Percentiles rank a stretch among this genome's conserved stretches.
Evolutionary conservation across 1,140 invertebrate species (phyloP).

Genomic region (Drosophila truncata): DNA sequence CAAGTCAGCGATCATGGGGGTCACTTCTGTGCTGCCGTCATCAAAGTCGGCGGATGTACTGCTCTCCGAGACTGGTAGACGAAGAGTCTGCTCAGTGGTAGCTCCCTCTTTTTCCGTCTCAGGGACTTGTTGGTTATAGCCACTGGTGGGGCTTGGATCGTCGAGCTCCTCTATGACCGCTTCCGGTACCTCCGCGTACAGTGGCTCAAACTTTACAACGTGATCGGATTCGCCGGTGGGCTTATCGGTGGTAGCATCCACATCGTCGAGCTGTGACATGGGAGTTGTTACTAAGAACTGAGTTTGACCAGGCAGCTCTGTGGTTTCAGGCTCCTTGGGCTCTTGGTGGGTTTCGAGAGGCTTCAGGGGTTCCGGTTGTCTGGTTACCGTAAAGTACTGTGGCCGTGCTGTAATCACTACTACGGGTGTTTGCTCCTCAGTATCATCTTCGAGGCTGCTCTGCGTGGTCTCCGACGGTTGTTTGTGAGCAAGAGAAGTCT

Average conservation of each 20-base stretch:
- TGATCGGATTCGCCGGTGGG: conserved; percentile 33
- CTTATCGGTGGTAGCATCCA: conserved; percentile 34
- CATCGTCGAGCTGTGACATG: conserved; percentile 45
- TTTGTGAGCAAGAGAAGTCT: conserved; percentile 7
- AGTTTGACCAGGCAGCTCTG: conserved; percentile 59
- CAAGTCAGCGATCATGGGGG: conserved; percentile 72
- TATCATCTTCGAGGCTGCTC: conserved; percentile 56
- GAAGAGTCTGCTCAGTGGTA: conserved; percentile 45
- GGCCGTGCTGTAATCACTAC: conserved; percentile 73
- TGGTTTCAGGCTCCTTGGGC: conserved; percentile 60
- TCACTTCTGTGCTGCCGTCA: conserved; percentile 63
- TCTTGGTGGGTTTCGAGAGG: conserved; percentile 22
- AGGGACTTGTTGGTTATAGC: not conserved
- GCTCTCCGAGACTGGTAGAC: conserved; percentile 60
- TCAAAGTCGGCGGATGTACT: conserved; percentile 24
- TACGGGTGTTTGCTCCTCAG: conserved; percentile 54
- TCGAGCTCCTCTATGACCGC: conserved; percentile 37
- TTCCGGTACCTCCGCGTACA: conserved; percentile 54
- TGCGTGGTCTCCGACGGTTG: conserved; percentile 43
- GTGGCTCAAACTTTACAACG: conserved; percentile 58
- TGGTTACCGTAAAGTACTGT: conserved; percentile 62
- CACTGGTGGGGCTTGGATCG: conserved; percentile 15
- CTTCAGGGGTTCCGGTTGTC: conserved; percentile 14
- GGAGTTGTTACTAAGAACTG: conserved; percentile 64
- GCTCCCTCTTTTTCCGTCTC: not conserved